Evolutionary conservation across 2,113 vertebrate genomes (phyloP), one percentile per base, ranked within the genome.

Genomic region (Promerops cafer): DNA sequence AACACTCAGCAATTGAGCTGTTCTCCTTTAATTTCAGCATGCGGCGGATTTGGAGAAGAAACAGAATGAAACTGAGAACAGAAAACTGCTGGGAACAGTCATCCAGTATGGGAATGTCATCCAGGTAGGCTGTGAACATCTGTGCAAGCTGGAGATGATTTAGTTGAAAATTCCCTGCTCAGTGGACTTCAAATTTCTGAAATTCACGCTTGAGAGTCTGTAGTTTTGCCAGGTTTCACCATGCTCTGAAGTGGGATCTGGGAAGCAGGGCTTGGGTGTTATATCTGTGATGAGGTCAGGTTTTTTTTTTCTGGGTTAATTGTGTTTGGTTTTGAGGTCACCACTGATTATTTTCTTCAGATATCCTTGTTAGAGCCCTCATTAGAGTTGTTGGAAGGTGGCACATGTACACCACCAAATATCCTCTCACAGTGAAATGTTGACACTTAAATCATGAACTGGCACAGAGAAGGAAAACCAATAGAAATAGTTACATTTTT

Each of bases 31-130:
- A 47, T 93, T 89, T 24, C 91, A 99, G 99, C 99, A 99, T 44
- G 99, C 99, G 1, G 99, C 99, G 12, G 99, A 99, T 97, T 92
- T 99, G 96, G 99, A 99, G 83, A 99, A 99, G 98, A 99, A 99
- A 84, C 99, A 99, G 94, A 99, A 99, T 1, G 99, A 99, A 93
- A 99, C 99, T 3, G 99, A 99, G 76, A 99, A 99, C 97, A 98
- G 99, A 80, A 99, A 99, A 95, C 96, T 99, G 88, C 98, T 99
- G 95, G 99, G 99, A 83, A 98, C 99, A 0, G 98, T 99, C 79
- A 75, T 81, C 61, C 87, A 89, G 69, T 75, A 59, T 89, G 86
- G 86, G 60, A 89, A 59, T 39, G 87, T 50, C 52, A 66, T 89
- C 87, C 78, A 60, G 61, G 99, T 99, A 76, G 85, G 97, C 40